Conservation (phyloP, 1,140 invertebrate species). For the Musca vetustissima region DNA sequence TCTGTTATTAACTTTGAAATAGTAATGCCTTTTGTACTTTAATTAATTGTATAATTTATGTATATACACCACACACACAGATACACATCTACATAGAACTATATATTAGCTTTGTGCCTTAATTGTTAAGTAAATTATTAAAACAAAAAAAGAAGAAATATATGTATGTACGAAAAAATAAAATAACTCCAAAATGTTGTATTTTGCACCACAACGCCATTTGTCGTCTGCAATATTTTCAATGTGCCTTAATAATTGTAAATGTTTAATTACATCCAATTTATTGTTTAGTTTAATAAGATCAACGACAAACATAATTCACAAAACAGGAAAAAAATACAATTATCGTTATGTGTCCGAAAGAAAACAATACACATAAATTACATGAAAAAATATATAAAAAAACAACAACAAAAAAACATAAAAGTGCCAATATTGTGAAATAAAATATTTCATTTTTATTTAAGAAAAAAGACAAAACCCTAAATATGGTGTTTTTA, state of each 20-base stretch:
- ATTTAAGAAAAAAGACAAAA: background rate
- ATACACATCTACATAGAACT: background rate
- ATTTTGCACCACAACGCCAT: background rate
- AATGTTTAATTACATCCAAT: background rate
- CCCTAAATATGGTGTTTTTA: background rate
- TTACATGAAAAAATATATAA: too few species aligned
- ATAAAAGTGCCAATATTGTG: background rate
- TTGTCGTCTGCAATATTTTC: conserved; percentile 1
- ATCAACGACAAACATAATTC: too few species aligned
- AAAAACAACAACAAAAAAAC: conserved; percentile 1
- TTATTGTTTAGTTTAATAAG: background rate
- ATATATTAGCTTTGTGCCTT: too few species aligned
- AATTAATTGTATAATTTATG: conserved; percentile 16
- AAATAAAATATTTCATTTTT: too few species aligned
- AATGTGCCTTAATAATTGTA: conserved; percentile 23
- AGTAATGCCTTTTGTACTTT: conserved; percentile 14
- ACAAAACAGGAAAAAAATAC: too few species aligned
- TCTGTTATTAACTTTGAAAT: too few species aligned
- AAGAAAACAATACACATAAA: background rate
- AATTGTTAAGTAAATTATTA: conserved; percentile 19
- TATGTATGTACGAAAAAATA: background rate
- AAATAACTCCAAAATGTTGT: background rate
- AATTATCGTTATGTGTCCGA: too few species aligned
- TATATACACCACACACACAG: background rate
- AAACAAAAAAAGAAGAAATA: background rate